Conservation (phyloP, 2,888 invertebrate species). For the Mesopsocus fuscifrons region DNA sequence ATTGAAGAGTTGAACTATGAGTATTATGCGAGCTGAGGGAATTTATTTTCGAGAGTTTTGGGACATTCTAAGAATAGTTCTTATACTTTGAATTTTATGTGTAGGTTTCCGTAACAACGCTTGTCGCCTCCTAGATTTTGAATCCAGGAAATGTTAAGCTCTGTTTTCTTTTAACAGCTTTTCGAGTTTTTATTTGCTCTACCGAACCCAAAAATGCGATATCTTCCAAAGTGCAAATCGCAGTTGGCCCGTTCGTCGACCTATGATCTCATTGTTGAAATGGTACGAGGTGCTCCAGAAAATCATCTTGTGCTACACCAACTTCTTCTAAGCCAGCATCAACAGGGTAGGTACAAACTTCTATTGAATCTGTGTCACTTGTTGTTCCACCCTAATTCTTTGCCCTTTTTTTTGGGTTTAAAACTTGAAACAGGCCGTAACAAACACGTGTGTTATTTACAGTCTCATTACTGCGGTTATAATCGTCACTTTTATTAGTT, state of each 20-base stretch:
- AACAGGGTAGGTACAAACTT: conserved; percentile 37
- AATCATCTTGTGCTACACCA: conserved; percentile 72
- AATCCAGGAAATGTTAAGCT: too few species aligned
- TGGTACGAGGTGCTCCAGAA: conserved; percentile 65
- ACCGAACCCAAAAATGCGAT: conserved; percentile 65
- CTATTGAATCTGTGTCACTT: neutral
- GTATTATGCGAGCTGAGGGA: too few species aligned
- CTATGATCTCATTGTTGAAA: conserved; percentile 75
- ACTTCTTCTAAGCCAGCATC: conserved; percentile 70
- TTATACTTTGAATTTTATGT: too few species aligned
- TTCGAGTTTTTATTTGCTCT: conserved; percentile 81
- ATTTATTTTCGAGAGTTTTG: too few species aligned
- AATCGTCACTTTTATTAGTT: too few species aligned
- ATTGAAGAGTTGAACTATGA: too few species aligned
- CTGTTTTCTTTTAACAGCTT: conserved; percentile 37
- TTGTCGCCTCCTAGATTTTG: too few species aligned
- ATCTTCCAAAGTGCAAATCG: conserved; percentile 86
- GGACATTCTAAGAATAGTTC: too few species aligned
- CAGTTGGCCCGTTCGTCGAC: conserved; percentile 75
- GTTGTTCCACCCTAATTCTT: neutral
- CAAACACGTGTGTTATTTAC: too few species aligned
- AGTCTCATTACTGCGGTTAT: too few species aligned
- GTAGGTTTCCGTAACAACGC: too few species aligned
- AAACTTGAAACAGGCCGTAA: too few species aligned
- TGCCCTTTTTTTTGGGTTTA: neutral